These are phyloP conservation scores for Lasioglossum vierecki DNA, from an alignment of 2,888 invertebrate species.

Conservation along the genomic window DNA sequence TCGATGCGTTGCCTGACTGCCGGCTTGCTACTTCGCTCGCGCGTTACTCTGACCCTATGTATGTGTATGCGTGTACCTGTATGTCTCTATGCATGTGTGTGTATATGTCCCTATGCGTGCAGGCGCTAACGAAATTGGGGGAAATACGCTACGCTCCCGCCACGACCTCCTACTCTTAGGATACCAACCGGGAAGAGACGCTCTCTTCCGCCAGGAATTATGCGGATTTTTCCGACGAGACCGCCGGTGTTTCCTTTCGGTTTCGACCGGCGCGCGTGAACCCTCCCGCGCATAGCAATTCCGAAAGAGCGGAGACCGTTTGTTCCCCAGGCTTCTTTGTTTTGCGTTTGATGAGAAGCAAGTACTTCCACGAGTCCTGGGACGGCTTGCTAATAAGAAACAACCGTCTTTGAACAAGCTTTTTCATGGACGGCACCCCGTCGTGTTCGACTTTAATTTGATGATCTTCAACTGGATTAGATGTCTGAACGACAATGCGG, in stretches of 20 bases:
- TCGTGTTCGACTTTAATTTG: background rate
- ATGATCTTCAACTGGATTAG: background rate
- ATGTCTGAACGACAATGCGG: background rate
- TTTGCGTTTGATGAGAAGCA: background rate
- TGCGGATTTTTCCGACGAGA: slow-evolving; percentile 46
- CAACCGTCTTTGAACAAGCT: background rate
- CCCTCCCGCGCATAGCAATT: slow-evolving; percentile 4
- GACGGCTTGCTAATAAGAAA: background rate
- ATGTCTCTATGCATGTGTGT: background rate
- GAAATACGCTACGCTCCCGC: slow-evolving; percentile 64
- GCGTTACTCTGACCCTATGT: background rate
- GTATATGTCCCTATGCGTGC: slow-evolving; percentile 26
- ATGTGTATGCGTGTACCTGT: background rate
- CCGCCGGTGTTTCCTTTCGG: slow-evolving; percentile 1
- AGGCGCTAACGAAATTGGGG: slow-evolving; percentile 71
- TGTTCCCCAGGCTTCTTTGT: background rate
- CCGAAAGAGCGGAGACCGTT: slow-evolving; percentile 15
- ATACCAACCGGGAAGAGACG: slow-evolving; percentile 19
- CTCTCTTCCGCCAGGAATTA: slow-evolving; percentile 45
- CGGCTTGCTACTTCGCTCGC: background rate
- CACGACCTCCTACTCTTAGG: slow-evolving; percentile 18
- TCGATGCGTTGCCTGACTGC: slow-evolving; percentile 29
- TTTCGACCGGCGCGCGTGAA: background rate
- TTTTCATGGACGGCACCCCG: background rate
- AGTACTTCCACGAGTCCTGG: background rate